A percentile compares a stretch with the other conserved stretches of the same genome.
These are phyloP conservation scores for Pipa parva DNA, from an alignment of 2,113 vertebrate species.

Conservation along the genomic window DNA sequence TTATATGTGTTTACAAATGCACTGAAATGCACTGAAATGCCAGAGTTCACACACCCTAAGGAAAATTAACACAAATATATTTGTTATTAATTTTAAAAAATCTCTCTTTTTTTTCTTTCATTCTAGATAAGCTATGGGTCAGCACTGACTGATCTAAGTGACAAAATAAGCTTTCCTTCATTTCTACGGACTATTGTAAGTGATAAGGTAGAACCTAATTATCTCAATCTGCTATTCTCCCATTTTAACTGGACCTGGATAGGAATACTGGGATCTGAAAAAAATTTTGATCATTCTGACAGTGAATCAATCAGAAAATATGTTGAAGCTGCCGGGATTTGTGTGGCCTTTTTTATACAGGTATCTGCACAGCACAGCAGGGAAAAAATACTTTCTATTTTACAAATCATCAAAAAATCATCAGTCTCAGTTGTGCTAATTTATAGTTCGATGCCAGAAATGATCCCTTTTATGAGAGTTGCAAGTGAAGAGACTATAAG, in stretches of 20 bases:
- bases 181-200: slow-evolving; percentile 11
- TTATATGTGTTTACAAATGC: no score
- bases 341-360: background rate
- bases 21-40: no score
- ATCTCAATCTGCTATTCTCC: background rate
- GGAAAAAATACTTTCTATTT: background rate
- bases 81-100: no score
- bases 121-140: slow-evolving; percentile 17
- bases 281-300: slow-evolving; percentile 9
- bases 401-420: background rate
- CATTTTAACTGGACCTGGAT: background rate
- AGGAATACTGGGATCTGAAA: slow-evolving; percentile 9
- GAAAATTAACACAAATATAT: no score
- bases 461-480: background rate
- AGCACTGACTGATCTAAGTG: background rate
- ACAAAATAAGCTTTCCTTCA: slow-evolving; percentile 8
- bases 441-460: no score
- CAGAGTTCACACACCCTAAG: no score
- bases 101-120: no score
- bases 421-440: background rate
- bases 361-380: background rate
- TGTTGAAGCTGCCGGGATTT: background rate
- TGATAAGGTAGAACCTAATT: background rate
- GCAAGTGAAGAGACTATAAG: background rate
- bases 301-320: background rate